Percentiles rank a stretch among this genome's conserved stretches.
Conservation (phyloP, 30 jellyfish, hydroid and myxozoan genomes). For the Hydra vulgaris region DNA sequence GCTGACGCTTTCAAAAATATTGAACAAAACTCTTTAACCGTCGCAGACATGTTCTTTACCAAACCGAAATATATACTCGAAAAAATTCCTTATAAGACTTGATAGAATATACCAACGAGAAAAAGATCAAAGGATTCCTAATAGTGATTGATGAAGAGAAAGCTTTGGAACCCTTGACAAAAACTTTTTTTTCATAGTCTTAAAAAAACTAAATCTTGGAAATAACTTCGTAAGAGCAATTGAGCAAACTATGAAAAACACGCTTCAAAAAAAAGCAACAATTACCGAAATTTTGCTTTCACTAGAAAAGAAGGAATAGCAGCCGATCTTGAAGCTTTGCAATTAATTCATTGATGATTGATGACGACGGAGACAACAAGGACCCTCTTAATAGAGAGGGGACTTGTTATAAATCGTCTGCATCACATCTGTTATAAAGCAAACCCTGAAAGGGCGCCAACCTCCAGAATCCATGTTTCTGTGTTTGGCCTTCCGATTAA, state of each 20-base stretch:
- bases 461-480: no score
- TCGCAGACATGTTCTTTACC: conserved; percentile 45
- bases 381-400: no score
- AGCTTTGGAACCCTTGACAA: conserved; percentile 36
- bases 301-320: no score
- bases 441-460: no score
- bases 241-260: background rate
- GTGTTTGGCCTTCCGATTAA: no score
- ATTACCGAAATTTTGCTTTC: no score
- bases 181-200: conserved; percentile 15
- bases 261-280: no score
- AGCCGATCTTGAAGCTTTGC: no score
- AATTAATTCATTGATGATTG: no score
- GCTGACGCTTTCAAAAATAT: conserved; percentile 8
- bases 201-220: conserved; percentile 15
- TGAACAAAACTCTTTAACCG: background rate
- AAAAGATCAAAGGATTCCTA: conserved; percentile 2
- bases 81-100: conserved; percentile 14
- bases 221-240: background rate
- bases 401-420: no score
- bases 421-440: no score
- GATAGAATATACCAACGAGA: conserved; percentile 6
- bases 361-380: no score
- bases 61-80: conserved; percentile 27
- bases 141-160: conserved; percentile 33